phyloP scores from a whole-genome alignment of 2,888 invertebrate genomes.

The Dryadula phaetusa region DNA sequence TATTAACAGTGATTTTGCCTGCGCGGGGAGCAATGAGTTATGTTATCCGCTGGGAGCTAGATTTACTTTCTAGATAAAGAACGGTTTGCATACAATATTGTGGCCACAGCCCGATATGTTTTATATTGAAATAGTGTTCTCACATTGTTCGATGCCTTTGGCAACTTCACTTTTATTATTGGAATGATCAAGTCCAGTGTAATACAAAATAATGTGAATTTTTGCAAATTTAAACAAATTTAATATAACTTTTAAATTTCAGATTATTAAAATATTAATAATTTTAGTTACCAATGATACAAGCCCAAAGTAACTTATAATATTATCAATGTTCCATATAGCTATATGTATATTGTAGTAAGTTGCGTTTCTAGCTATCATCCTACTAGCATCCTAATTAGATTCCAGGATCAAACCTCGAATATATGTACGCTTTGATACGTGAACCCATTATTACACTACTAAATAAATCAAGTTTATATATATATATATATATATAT shows the following conservation, averaged over 20 bases:
- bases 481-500: background rate
- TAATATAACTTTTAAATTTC: too few species aligned
- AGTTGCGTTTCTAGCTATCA: slow-evolving; percentile 51
- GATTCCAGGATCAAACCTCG: slow-evolving; percentile 62
- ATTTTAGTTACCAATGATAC: slow-evolving; percentile 7
- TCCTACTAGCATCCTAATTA: slow-evolving; percentile 68
- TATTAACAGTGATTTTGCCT: slow-evolving; percentile 3
- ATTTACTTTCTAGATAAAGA: slow-evolving; percentile 19
- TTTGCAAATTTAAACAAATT: too few species aligned
- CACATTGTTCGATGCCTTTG: background rate
- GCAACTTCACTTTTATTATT: background rate
- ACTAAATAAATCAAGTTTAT: background rate
- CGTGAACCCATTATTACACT: slow-evolving; percentile 14
- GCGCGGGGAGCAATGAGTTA: slow-evolving; percentile 18
- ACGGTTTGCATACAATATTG: slow-evolving; percentile 1
- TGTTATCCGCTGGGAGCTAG: slow-evolving; percentile 14
- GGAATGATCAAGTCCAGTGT: too few species aligned
- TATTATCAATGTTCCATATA: slow-evolving; percentile 62
- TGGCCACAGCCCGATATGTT: background rate
- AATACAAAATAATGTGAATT: too few species aligned
- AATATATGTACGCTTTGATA: slow-evolving; percentile 27
- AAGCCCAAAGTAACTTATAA: slow-evolving; percentile 59
- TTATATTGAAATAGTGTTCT: slow-evolving; percentile 5
- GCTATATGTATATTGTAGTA: slow-evolving; percentile 49
- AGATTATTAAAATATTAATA: too few species aligned